These are phyloP conservation scores for Eriocheir sinensis DNA, from an alignment of 1,140 invertebrate species.

Conservation along the genomic window DNA sequence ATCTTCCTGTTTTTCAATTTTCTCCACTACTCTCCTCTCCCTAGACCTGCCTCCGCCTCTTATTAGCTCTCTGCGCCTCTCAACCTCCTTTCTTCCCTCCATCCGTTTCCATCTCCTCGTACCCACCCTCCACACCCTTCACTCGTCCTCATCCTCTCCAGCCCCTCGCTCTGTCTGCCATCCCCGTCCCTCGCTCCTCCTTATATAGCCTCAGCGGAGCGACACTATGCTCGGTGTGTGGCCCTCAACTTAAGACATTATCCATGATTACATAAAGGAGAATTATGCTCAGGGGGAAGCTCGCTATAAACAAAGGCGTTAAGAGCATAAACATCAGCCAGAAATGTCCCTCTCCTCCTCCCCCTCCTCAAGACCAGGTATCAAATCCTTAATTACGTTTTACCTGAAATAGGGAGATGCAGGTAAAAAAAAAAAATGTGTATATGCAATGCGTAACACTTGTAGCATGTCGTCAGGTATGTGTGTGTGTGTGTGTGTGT, in stretches of 20 bases:
- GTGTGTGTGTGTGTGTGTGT: no score
- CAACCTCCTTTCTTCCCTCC: background rate
- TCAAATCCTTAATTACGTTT: background rate
- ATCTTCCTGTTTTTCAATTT: no score
- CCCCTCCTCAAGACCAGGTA: background rate
- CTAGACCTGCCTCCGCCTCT: background rate
- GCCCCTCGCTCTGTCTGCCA: background rate
- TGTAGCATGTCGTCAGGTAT: background rate
- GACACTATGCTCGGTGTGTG: background rate
- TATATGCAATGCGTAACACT: background rate
- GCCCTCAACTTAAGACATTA: constrained; percentile 24
- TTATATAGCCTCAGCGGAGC: background rate
- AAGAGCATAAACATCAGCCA: constrained; percentile 24
- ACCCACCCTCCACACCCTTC: background rate
- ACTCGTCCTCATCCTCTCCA: background rate
- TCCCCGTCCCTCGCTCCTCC: background rate
- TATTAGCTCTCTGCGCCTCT: background rate
- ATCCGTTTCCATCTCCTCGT: background rate
- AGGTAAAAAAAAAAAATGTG: no score
- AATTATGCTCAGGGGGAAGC: background rate
- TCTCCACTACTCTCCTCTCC: background rate
- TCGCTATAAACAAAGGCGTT: constrained; percentile 13
- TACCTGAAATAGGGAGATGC: background rate
- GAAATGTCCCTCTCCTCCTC: no score
- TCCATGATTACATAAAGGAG: constrained; percentile 16